phyloP scores from a whole-genome alignment of 2,888 invertebrate genomes.

The Megamerina dolium region DNA sequence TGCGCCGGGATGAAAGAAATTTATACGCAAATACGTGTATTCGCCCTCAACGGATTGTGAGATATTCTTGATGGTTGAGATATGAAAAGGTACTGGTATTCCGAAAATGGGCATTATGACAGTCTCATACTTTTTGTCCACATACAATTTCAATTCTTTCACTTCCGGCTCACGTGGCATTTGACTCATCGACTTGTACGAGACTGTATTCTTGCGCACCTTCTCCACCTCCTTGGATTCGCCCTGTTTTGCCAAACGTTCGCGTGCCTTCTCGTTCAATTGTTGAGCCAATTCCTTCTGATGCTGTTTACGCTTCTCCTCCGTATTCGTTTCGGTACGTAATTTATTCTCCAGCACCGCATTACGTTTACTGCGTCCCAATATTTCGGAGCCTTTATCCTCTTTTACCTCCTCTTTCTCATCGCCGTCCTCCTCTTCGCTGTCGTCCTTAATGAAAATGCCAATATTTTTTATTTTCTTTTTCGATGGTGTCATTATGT shows the following conservation, averaged over 20 bases:
- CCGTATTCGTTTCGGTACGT: constrained; percentile 88
- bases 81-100: constrained; percentile 94
- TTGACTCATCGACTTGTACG: constrained; percentile 86
- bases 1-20: constrained; percentile 97
- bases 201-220: constrained; percentile 87
- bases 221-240: constrained; percentile 82
- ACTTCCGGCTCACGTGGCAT: constrained; percentile 94
- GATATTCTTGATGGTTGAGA: constrained; percentile 98
- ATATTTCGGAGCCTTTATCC: constrained; percentile 48
- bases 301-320: constrained; percentile 95
- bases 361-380: constrained; percentile 70
- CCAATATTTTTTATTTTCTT: constrained; percentile 94
- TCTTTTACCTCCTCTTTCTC: constrained; percentile 74
- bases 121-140: constrained; percentile 95
- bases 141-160: constrained; percentile 87
- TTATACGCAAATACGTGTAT: constrained; percentile 95
- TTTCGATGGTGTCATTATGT: constrained; percentile 83
- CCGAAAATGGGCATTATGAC: constrained; percentile 98
- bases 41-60: constrained; percentile 97
- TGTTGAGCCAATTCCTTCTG: constrained; percentile 89
- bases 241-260: constrained; percentile 81
- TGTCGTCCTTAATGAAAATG: constrained; percentile 88
- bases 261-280: constrained; percentile 88
- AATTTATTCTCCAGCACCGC: constrained; percentile 91
- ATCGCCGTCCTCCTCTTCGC: constrained; percentile 75